Evolutionary conservation across 1,140 invertebrate species (phyloP), one percentile per base, ranked within the genome.

Genomic region (Eciton burchellii): DNA sequence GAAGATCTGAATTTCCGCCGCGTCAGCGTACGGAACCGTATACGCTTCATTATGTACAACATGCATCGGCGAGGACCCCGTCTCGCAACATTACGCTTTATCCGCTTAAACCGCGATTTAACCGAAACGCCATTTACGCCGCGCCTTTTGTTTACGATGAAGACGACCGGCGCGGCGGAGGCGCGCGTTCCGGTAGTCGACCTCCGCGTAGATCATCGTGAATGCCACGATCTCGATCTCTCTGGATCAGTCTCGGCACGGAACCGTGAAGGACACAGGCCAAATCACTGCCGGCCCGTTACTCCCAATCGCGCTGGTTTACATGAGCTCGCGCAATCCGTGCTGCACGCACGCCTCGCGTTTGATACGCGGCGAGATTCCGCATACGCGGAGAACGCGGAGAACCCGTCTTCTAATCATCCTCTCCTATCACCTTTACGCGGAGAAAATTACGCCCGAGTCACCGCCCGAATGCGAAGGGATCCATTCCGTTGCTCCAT

Each of bases 171-270:
- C 68, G 52, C 14, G 24, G 12, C 49, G n/a, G n/a, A n/a, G n/a
- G 79, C 47, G 43, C 74, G 54, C 81, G 70, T 82, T 70, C 52
- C 84, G 71, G 84, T 66, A 82, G 85, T 65, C 84, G 72, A 86
- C 72, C 84, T 52, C 57, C 72, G n/a, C 81, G 41, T 66, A 73
- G 83, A 86, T 86, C 83, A 11, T 24, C 24, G 43, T 49, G 68
- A 59, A 86, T 62, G 12, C 71, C 41, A 70, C 8, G 88, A 90
- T 90, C 83, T 88, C 73, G 84, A 89, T 89, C 85, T 71, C 83
- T 60, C 72, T 26, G 59, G 70, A 85, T 85, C 73, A 76, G 82
- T 62, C 65, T 41, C 9, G 3, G 65, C 11, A 14, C 35, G 26
- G 24, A 62, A 11, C 29, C 66, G 57, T 62, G 56, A 49, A 41